Percentiles rank a stretch among this genome's conserved stretches.
phyloP scores from a whole-genome alignment of 2,797 vertebrate species.

The Clarias pachynema region DNA sequence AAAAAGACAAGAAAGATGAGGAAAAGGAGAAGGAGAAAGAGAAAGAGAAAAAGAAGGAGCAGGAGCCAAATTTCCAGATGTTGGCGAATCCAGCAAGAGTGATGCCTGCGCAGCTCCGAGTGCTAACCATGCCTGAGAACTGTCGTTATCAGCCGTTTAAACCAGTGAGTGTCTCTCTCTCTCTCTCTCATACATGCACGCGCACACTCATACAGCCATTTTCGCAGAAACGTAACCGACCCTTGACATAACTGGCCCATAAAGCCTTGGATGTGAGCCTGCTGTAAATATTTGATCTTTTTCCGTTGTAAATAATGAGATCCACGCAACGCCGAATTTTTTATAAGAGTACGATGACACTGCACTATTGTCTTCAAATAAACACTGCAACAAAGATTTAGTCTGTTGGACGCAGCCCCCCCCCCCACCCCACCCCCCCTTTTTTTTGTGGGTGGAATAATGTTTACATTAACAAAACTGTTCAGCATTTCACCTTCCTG shows the following conservation, averaged over 20 bases:
- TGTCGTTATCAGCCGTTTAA: slow-evolving; percentile 98
- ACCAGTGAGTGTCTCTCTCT: slow-evolving; percentile 78
- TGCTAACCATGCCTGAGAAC: slow-evolving; percentile 91
- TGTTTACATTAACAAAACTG: slow-evolving; percentile 17
- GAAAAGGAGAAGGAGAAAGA: slow-evolving; percentile 79
- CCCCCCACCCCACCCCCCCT: background rate
- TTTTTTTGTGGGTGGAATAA: background rate
- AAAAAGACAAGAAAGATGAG: slow-evolving; percentile 67
- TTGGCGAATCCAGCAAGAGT: slow-evolving; percentile 94
- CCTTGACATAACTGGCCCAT: slow-evolving; percentile 15
- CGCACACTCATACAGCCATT: background rate
- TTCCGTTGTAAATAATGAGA: slow-evolving; percentile 57
- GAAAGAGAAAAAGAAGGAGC: slow-evolving; percentile 98
- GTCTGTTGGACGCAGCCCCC: background rate
- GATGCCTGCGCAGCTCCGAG: slow-evolving; percentile 97
- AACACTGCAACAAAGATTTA: slow-evolving; percentile 28
- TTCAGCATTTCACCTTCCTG: slow-evolving; percentile 11
- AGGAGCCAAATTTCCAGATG: slow-evolving; percentile 93
- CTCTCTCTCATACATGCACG: background rate
- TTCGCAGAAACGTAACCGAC: slow-evolving; percentile 2
- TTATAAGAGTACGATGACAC: slow-evolving; percentile 16
- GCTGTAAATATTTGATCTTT: slow-evolving; percentile 61
- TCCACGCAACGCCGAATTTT: slow-evolving; percentile 15
- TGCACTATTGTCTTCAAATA: slow-evolving; percentile 29
- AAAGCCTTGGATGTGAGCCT: slow-evolving; percentile 43